Evolutionary conservation across 2,797 vertebrate genomes (phyloP), one percentile per base, ranked within the genome.

Genomic region (Pelochelys cantorii): DNA sequence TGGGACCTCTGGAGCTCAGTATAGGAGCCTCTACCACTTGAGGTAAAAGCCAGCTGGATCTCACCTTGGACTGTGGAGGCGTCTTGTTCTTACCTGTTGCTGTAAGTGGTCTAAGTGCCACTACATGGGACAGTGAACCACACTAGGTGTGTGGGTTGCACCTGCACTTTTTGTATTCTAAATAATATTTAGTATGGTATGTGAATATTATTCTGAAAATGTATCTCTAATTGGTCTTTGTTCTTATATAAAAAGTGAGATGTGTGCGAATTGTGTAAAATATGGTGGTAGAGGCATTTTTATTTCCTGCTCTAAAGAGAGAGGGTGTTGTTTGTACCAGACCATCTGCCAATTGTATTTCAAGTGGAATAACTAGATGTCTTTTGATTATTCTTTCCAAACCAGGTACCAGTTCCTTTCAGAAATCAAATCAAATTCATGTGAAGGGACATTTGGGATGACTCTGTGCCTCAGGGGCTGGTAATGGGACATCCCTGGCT

Each of bases 341-440:
- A 56, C 68, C 89, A 85, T 83, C 84, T 95, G 81, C 59, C 31
- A 5, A 13, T 25, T 82, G 81, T 92, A 56, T 83, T 92, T 94
- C 90, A 91, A 65, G 55, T 87, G 68, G 34, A 62, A 87, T 14
- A 22, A 77, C 42, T 37, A 77, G 37, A 84, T 48, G 75, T 37
- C 7, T 62, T 96, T 65, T 56, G 83, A 1, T 88, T 90, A 81
- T 79, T 89, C 85, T 89, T 94, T 95, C 52, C 55, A 85, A 92
- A 55, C 9, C 42, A 87, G 60, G 17, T 79, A 53, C 31, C 31
- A 79, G 2, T 52, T 65, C 52, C 22, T 17, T 53, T 20, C 11
- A 29, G 75, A 79, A 65, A 23, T 86, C 29, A 79, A 65, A 23
- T 86, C 29, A 86, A 79, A 37, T 54, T 25, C 34, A 14, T 79